Evolutionary conservation across 2,888 invertebrate genomes (phyloP), one percentile per base, ranked within the genome.

Genomic region (Hydroisotoma schaefferi): DNA sequence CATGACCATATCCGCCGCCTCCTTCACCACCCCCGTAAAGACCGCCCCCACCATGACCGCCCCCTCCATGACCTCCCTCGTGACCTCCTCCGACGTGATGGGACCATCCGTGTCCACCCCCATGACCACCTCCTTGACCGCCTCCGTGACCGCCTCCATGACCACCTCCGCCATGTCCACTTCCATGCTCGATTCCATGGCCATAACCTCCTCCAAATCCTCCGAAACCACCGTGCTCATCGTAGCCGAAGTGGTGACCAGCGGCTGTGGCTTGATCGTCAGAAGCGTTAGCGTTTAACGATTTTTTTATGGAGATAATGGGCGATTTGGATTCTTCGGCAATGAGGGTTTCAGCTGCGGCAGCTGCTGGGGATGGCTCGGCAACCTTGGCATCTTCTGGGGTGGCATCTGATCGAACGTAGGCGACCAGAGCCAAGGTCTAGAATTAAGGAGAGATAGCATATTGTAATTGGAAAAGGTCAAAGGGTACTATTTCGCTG

Each of bases 191-290:
- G 20, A 18, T n/a, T 15, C 47, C 47, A 23, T 47, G 47, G 20
- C 47, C 52, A 25, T 8, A 23, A 8, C 46, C 46, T 46, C 46
- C 46, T 10, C 12, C n/a, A 18, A 10, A 10, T 12, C 46, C 46
- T 46, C 25, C 46, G 46, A 46, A 46, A 5, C 46, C 46, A 18
- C 49, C 49, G 49, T 49, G 49, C 18, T 15, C 28, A 15, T 18
- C 43, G n/a, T 47, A 47, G 4, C 52, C 53, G 27, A 25, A 53
- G 27, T 53, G 53, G 23, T 53, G 53, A 2, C 53, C 64, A 2
- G 64, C 64, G 53, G 64, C 64, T 10, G 64, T 64, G 20, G 60
- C 58, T 52, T 64, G 64, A 55, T 64, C 64, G 8, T 64, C 64
- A 37, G 53, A 22, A 5, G 26, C 53, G 15, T 53, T 40, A 8